Percentiles rank a stretch among this genome's conserved stretches.
These are phyloP conservation scores for Octomys mimax DNA, from an alignment of 2,797 vertebrate genomes.

Conservation along the genomic window DNA sequence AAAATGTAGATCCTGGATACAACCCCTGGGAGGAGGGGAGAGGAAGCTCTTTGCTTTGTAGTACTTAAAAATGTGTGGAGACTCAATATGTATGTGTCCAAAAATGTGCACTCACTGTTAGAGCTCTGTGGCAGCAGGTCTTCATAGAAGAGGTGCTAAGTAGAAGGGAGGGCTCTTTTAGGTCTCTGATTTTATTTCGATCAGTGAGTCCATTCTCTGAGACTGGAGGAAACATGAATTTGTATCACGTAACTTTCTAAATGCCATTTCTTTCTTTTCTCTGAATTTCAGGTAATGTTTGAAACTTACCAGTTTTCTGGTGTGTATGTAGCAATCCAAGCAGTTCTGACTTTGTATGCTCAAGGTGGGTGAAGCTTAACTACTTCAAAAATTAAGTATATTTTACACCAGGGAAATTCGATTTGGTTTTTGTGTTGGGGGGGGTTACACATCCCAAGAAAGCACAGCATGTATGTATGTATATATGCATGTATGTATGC, in stretches of 20 bases:
- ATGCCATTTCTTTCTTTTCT: constrained; percentile 28
- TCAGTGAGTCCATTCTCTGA: constrained; percentile 8
- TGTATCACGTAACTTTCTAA: constrained; percentile 45
- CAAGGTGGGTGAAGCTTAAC: constrained; percentile 91
- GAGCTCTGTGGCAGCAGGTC: neutral
- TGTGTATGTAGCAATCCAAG: constrained; percentile 95
- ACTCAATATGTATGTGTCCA: neutral
- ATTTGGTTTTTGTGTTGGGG: neutral
- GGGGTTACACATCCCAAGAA: constrained; percentile 30
- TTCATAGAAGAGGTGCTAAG: neutral
- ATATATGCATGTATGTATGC: neutral
- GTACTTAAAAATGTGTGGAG: neutral
- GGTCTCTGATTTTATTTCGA: neutral
- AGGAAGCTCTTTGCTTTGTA: neutral
- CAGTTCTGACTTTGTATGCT: constrained; percentile 95
- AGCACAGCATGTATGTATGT: neutral
- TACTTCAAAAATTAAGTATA: constrained; percentile 32
- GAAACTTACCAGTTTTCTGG: constrained; percentile 95
- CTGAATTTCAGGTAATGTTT: constrained; percentile 93
- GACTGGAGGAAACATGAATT: constrained; percentile 35
- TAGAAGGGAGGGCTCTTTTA: neutral
- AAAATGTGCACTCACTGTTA: neutral
- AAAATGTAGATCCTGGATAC: neutral
- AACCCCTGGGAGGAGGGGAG: neutral
- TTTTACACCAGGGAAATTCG: constrained; percentile 27